phyloP scores from a whole-genome alignment of 1,140 invertebrate genomes.

The roundworm (Caenorhabditis elegans) region WBcel235 BX284603.4:12925501-12926000 shows the following conservation, averaged over 20 bases:
- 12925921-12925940: neutral
- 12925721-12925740: constrained; percentile 34
- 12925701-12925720: neutral
- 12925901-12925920: neutral
- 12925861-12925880: neutral
- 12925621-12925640: too few relatives aligned
- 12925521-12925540: too few relatives aligned
- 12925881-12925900: neutral
- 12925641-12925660: too few relatives aligned
- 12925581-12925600: too few relatives aligned
- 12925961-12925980: constrained; percentile 1
- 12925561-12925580: too few relatives aligned
- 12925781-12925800: constrained; percentile 39
- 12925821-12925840: neutral
- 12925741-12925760: constrained; percentile 47
- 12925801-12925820: constrained; percentile 46
- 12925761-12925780: constrained; percentile 40
- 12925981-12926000: neutral
- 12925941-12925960: neutral
- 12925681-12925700: constrained; percentile 48
- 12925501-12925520: too few relatives aligned
- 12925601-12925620: too few relatives aligned
- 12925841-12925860: neutral
- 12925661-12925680: constrained; percentile 8
- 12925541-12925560: too few relatives aligned